Conservation (phyloP, 2,888 invertebrate species). For the Drosophila mayaguana region DNA sequence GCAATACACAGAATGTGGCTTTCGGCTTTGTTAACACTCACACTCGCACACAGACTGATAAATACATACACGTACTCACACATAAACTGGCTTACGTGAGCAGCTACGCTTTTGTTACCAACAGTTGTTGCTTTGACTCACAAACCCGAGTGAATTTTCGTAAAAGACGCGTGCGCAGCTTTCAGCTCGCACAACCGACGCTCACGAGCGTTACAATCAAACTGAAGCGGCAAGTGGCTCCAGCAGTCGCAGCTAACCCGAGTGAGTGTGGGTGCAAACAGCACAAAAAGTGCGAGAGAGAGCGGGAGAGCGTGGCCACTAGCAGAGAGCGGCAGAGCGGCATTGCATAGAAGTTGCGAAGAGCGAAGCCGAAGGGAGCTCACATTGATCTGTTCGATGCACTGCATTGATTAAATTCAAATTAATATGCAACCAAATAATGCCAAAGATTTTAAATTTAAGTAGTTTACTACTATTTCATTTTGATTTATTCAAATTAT, state of each 20-base stretch:
- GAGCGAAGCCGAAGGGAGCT: neutral
- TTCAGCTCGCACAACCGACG: slow-evolving; percentile 54
- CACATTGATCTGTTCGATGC: neutral
- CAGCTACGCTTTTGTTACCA: slow-evolving; percentile 64
- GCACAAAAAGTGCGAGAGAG: neutral
- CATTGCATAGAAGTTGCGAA: neutral
- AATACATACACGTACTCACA: slow-evolving; percentile 20
- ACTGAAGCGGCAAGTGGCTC: slow-evolving; percentile 55
- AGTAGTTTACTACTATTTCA: no score
- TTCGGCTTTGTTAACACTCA: slow-evolving; percentile 54
- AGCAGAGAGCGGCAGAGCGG: neutral
- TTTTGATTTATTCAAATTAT: no score
- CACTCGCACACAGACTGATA: slow-evolving; percentile 14
- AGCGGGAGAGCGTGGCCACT: neutral
- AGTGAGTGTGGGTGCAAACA: slow-evolving; percentile 34
- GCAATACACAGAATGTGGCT: slow-evolving; percentile 31
- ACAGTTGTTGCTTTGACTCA: slow-evolving; percentile 50
- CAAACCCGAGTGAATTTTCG: slow-evolving; percentile 57
- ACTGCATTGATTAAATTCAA: neutral
- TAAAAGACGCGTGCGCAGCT: slow-evolving; percentile 72
- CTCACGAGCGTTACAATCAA: slow-evolving; percentile 62
- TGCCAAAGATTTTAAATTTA: neutral
- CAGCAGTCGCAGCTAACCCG: slow-evolving; percentile 23
- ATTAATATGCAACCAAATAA: neutral
- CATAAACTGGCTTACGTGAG: slow-evolving; percentile 42